These are phyloP conservation scores for Gobio occitaniae DNA, from an alignment of 2,797 vertebrate genomes.

Conservation along the genomic window DNA sequence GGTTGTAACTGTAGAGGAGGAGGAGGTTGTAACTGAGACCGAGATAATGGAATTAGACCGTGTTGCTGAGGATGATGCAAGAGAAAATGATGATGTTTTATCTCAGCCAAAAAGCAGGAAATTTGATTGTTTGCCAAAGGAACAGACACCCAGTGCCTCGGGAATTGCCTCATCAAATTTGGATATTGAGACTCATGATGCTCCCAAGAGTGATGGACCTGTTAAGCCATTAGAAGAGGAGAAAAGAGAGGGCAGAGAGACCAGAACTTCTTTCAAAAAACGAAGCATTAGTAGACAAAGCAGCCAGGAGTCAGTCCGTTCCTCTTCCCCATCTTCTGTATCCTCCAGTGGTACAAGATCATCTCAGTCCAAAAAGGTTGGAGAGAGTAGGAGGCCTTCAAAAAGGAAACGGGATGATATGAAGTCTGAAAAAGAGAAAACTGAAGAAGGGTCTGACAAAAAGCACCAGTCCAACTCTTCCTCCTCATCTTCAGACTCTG, in stretches of 20 bases:
- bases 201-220: slow-evolving; percentile 51
- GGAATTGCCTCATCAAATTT: slow-evolving; percentile 13
- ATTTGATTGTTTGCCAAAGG: slow-evolving; percentile 63
- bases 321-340: slow-evolving; percentile 80
- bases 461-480: slow-evolving; percentile 72
- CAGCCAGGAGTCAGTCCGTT: slow-evolving; percentile 80
- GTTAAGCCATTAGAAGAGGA: slow-evolving; percentile 56
- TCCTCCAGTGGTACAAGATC: slow-evolving; percentile 76
- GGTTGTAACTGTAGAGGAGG: slow-evolving; percentile 31
- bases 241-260: slow-evolving; percentile 57
- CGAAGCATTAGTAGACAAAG: slow-evolving; percentile 77
- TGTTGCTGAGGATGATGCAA: slow-evolving; percentile 34
- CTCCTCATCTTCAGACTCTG: slow-evolving; percentile 72
- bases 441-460: slow-evolving; percentile 43
- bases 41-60: slow-evolving; percentile 50
- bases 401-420: slow-evolving; percentile 75
- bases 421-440: slow-evolving; percentile 60
- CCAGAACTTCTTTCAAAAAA: slow-evolving; percentile 61
- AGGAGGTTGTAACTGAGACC: slow-evolving; percentile 17
- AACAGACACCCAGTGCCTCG: slow-evolving; percentile 53
- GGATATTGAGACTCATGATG: slow-evolving; percentile 14
- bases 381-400: slow-evolving; percentile 68
- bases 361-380: slow-evolving; percentile 75
- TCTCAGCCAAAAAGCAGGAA: slow-evolving; percentile 68
- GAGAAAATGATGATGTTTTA: slow-evolving; percentile 42